phyloP scores from a whole-genome alignment of 1,140 invertebrate species.

The Drosophila neocordata region DNA sequence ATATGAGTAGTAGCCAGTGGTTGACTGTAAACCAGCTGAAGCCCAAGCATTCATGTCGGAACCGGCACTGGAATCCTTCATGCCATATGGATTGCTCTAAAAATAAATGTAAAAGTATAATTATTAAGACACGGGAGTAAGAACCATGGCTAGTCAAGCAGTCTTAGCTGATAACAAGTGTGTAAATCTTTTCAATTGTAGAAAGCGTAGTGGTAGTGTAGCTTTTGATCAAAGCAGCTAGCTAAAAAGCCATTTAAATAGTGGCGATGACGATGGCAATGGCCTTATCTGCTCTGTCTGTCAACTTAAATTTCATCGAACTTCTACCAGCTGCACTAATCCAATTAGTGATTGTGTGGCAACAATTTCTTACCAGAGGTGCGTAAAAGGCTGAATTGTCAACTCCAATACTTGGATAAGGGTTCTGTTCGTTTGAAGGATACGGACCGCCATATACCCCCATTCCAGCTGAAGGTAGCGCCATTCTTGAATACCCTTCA shows the following conservation, averaged over 20 bases:
- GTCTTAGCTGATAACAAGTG: conserved; percentile 33
- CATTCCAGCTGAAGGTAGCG: conserved; percentile 86
- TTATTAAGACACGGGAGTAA: background rate
- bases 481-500: conserved; percentile 87
- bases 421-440: conserved; percentile 94
- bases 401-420: conserved; percentile 94
- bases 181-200: conserved; percentile 46
- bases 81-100: conserved; percentile 94
- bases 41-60: conserved; percentile 95
- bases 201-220: conserved; percentile 2
- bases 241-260: conserved; percentile 36
- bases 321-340: conserved; percentile 52
- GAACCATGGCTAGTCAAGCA: conserved; percentile 10
- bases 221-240: conserved; percentile 31
- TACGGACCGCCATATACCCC: conserved; percentile 91
- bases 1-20: conserved; percentile 95
- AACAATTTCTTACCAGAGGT: conserved; percentile 91
- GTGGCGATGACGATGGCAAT: conserved; percentile 18
- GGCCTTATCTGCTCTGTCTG: conserved; percentile 44
- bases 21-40: conserved; percentile 92
- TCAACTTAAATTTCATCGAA: conserved; percentile 51
- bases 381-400: conserved; percentile 98
- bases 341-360: conserved; percentile 40
- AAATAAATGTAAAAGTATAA: conserved; percentile 71
- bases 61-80: conserved; percentile 92